Evolutionary conservation across 2,888 invertebrate genomes (phyloP).

Genomic region (Heliconius sara): DNA sequence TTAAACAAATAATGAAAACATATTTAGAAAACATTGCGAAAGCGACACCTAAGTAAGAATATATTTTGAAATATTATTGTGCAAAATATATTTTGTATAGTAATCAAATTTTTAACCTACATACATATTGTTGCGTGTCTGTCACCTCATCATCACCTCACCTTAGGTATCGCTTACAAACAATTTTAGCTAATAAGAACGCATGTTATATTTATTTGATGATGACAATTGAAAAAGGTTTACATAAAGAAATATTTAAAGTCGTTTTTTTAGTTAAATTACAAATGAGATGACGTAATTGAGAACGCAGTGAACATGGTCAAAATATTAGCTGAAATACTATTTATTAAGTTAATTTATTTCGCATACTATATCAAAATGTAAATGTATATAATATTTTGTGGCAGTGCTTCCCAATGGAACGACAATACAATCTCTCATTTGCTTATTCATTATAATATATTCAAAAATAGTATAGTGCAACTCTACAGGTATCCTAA

Average conservation of each 20-base stretch:
- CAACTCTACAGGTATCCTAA: background rate
- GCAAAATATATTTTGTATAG: background rate
- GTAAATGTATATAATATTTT: too few relatives aligned
- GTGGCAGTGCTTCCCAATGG: too few relatives aligned
- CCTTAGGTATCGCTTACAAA: slow-evolving; percentile 25
- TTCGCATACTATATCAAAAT: too few relatives aligned
- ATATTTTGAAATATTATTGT: background rate
- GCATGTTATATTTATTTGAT: background rate
- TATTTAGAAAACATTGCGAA: background rate
- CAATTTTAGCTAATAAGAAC: background rate
- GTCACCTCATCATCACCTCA: background rate
- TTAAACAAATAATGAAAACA: too few relatives aligned
- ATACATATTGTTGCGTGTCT: background rate
- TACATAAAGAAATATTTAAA: background rate
- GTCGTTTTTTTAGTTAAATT: background rate
- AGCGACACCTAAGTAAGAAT: background rate
- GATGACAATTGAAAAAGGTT: background rate
- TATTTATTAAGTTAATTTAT: too few relatives aligned
- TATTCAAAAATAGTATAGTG: background rate
- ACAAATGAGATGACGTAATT: background rate
- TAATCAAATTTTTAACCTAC: slow-evolving; percentile 27
- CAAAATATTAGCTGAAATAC: too few relatives aligned
- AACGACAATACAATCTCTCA: too few relatives aligned
- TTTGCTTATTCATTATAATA: background rate
- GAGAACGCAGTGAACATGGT: background rate